Evolutionary conservation across 2,113 vertebrate species (phyloP).

Genomic region (Oncorhynchus kisutch): DNA sequence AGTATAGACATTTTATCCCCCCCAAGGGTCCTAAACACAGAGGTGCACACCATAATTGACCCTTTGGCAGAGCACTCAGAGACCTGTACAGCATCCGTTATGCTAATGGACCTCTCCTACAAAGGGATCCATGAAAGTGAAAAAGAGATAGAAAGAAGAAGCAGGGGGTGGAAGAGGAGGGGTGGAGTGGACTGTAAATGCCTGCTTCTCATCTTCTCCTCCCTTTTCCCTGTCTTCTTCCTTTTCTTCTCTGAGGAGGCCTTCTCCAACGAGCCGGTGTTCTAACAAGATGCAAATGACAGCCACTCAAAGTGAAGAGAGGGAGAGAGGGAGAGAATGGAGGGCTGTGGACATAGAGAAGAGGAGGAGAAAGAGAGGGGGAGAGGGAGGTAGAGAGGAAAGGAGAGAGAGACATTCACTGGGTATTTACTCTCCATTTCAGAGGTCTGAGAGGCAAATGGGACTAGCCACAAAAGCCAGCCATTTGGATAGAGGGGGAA

Average conservation of each 20-base stretch:
- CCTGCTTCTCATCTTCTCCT: not conserved
- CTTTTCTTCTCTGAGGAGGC: not conserved
- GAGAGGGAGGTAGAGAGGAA: not conserved
- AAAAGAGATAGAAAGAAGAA: too few relatives aligned
- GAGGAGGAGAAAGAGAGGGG: not conserved
- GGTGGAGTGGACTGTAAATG: not conserved
- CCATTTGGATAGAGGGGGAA: constrained; percentile 15
- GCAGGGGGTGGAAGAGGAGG: not conserved
- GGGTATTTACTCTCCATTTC: constrained; percentile 27
- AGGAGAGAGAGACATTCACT: not conserved
- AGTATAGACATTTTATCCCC: too few relatives aligned
- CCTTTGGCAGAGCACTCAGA: not conserved
- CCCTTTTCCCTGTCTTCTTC: not conserved
- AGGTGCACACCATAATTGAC: not conserved
- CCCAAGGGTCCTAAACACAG: not conserved
- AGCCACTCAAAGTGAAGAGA: constrained; percentile 22
- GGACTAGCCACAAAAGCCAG: constrained; percentile 13
- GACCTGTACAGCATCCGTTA: not conserved
- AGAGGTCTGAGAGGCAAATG: constrained; percentile 33
- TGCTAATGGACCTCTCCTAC: not conserved
- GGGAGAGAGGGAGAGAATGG: constrained; percentile 1
- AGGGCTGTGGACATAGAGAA: not conserved
- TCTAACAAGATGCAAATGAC: constrained; percentile 43
- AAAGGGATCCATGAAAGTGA: not conserved
- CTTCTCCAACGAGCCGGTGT: not conserved